Evolutionary conservation across 2,888 invertebrate species (phyloP).

Genomic region (Rhingia campestris): DNA sequence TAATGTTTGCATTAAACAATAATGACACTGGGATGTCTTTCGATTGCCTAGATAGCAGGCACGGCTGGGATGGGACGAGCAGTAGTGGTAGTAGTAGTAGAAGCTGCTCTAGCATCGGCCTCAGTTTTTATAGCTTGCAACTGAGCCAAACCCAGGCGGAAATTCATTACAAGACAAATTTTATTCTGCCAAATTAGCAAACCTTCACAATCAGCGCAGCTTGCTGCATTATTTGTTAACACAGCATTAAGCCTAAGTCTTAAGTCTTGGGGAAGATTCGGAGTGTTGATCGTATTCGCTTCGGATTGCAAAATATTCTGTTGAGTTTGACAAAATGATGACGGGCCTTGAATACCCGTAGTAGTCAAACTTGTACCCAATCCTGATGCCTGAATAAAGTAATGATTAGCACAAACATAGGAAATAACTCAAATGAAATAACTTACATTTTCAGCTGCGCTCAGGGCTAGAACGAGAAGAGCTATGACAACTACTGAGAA

Average conservation of each 20-base stretch:
- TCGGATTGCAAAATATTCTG: slow-evolving; percentile 38
- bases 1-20: background rate
- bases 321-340: slow-evolving; percentile 50
- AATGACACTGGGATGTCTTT: background rate
- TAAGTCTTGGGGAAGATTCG: slow-evolving; percentile 50
- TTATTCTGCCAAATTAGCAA: slow-evolving; percentile 54
- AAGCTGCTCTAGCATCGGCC: slow-evolving; percentile 49
- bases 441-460: slow-evolving; percentile 34
- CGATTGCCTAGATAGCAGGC: background rate
- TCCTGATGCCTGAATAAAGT: slow-evolving; percentile 23
- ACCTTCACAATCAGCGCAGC: slow-evolving; percentile 45
- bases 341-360: slow-evolving; percentile 33
- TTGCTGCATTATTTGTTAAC: background rate
- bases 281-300: slow-evolving; percentile 47
- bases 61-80: background rate
- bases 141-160: slow-evolving; percentile 30
- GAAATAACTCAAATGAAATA: background rate
- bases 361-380: background rate
- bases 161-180: slow-evolving; percentile 42
- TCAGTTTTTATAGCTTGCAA: slow-evolving; percentile 47
- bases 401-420: background rate
- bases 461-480: slow-evolving; percentile 30
- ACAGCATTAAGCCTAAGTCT: slow-evolving; percentile 24
- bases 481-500: slow-evolving; percentile 18
- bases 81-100: slow-evolving; percentile 11